Conservation (phyloP, 1,140 invertebrate genomes). For the Listronotus oregonensis region DNA sequence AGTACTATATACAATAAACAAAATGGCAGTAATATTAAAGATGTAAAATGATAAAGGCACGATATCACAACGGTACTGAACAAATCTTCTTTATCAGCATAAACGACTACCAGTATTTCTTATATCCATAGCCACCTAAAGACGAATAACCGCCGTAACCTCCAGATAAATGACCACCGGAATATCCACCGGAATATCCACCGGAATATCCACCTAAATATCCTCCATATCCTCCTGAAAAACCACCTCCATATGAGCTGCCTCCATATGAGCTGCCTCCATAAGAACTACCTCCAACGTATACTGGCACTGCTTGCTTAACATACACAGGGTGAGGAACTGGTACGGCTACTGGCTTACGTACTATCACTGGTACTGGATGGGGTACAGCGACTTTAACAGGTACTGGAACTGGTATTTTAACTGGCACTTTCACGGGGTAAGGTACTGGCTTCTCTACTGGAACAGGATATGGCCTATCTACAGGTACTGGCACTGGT, state of each 20-base stretch:
- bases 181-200: slow-evolving; percentile 15
- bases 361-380: slow-evolving; percentile 56
- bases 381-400: slow-evolving; percentile 60
- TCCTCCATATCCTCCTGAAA: slow-evolving; percentile 7
- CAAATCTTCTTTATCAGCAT: too few species aligned
- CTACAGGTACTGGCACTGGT: slow-evolving; percentile 38
- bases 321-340: slow-evolving; percentile 34
- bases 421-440: slow-evolving; percentile 30
- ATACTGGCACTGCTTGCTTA: slow-evolving; percentile 34
- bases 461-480: slow-evolving; percentile 37
- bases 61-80: too few species aligned
- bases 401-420: slow-evolving; percentile 43
- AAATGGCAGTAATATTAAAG: too few species aligned
- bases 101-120: background rate
- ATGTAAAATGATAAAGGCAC: too few species aligned
- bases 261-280: background rate
- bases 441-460: slow-evolving; percentile 25
- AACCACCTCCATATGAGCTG: background rate
- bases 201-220: slow-evolving; percentile 4
- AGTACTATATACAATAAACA: too few species aligned
- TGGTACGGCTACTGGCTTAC: slow-evolving; percentile 35
- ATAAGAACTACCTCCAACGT: slow-evolving; percentile 18
- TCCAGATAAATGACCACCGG: slow-evolving; percentile 2
- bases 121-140: background rate
- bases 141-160: background rate